These are phyloP conservation scores for Leucosticte australis DNA, from an alignment of 2,113 vertebrate genomes.

Conservation along the genomic window DNA sequence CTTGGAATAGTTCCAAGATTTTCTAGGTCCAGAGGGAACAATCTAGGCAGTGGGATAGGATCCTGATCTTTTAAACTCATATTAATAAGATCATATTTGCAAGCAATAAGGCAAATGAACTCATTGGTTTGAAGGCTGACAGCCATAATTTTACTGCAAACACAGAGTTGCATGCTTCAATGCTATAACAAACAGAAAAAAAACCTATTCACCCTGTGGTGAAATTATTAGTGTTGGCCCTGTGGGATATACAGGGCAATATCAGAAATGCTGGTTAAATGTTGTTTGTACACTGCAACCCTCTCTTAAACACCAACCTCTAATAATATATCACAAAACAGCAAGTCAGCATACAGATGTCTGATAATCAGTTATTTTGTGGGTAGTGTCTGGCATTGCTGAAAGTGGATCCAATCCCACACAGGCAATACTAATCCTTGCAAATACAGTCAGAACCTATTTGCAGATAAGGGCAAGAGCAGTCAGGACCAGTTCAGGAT, in stretches of 20 bases:
- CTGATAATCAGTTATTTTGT: conserved; percentile 33
- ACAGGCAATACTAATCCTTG: background rate
- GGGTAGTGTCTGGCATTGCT: background rate
- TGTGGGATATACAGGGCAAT: background rate
- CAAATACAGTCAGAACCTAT: conserved; percentile 9
- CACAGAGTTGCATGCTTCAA: background rate
- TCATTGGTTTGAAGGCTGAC: background rate
- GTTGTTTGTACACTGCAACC: background rate
- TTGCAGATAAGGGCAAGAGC: conserved; percentile 28
- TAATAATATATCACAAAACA: conserved; percentile 10
- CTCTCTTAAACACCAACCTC: background rate
- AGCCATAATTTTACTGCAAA: background rate
- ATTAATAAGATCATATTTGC: background rate
- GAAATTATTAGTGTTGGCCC: background rate
- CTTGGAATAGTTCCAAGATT: background rate
- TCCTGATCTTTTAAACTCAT: background rate
- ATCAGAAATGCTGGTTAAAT: background rate
- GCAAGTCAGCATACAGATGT: background rate
- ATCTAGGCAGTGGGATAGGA: background rate
- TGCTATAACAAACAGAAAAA: background rate
- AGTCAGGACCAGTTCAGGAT: background rate
- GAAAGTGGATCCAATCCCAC: background rate
- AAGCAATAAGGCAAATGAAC: background rate
- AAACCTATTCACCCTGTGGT: background rate
- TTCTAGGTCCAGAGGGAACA: background rate